Base-by-base conservation (phyloP, 2,888 invertebrate genomes). In the Cosmorhoe ocellata region DNA sequence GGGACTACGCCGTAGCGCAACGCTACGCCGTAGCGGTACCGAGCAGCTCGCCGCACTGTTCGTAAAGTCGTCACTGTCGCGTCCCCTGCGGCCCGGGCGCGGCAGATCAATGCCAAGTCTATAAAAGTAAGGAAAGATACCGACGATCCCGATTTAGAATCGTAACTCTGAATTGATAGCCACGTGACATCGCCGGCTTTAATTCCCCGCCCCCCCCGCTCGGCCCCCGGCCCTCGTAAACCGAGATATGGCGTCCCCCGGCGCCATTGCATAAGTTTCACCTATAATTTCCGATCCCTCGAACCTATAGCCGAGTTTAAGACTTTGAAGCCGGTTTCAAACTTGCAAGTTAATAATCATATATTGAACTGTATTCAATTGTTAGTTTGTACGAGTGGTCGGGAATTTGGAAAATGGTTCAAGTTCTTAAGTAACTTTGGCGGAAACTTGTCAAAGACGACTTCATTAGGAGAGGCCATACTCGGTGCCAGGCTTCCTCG, bases 161-260 rank as follows among this genome's bases (percentile, higher is more conserved):
- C 71, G 74, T 76, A 76, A 80, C 74, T 78, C 71, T 63, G 67
- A 79, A 78, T 75, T 73, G 77, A 78, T 79, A 71, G 72, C 69
- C 70, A 67, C 67, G 73, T 70, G 77, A 70, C 75, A 70, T 62
- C 56, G 63, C 63, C 45, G 64, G 70, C 69, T 73, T 65, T 67
- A 51, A 59, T 39, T 36, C 38, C 43, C 52, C 51, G 39, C 28
- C 53, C 52, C 47, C 37, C 32, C 40, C 44, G 41, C 43, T 51
- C 50, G 14, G 26, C 8, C 9, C 46, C 32, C 55, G 39, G 43
- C 46, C 36, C 57, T 66, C 67, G 63, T 71, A 68, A 71, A 65
- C 62, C 62, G 60, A 68, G 71, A 70, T 71, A 72, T 61, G 63
- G 57, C 59, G 68, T 66, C 59, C 48, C 24, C 56, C 52, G 47